phyloP scores from a whole-genome alignment of 2,113 vertebrate species.

The Pseudorasbora parva region DNA sequence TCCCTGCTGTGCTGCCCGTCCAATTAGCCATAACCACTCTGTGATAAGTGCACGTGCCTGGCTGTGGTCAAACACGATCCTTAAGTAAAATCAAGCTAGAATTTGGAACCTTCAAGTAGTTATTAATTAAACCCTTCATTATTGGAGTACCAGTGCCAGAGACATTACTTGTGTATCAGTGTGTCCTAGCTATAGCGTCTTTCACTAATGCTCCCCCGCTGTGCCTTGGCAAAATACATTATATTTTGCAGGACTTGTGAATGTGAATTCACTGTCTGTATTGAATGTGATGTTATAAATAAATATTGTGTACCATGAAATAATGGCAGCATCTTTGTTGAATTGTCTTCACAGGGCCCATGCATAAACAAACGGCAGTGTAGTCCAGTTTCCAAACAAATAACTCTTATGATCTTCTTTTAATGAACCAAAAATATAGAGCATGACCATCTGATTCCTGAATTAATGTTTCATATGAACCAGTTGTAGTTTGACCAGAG shows the following conservation, averaged over 20 bases:
- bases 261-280: too few species aligned
- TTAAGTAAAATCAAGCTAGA: background rate
- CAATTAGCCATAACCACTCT: background rate
- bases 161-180: background rate
- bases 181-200: background rate
- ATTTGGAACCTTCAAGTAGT: background rate
- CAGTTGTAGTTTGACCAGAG: background rate
- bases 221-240: too few species aligned
- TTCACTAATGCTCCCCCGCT: too few species aligned
- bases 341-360: too few species aligned
- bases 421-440: background rate
- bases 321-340: too few species aligned
- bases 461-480: background rate
- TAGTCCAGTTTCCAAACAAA: too few species aligned
- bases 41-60: background rate
- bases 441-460: background rate
- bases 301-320: too few species aligned
- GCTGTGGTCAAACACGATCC: background rate
- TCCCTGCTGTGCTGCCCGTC: conserved; percentile 12
- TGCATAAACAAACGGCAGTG: too few species aligned
- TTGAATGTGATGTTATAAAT: too few species aligned
- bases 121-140: background rate
- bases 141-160: background rate
- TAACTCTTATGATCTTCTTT: too few species aligned
- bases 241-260: too few species aligned